Evolutionary conservation across 1,140 invertebrate species (phyloP).

Genomic region (Bilobella aurantiaca): DNA sequence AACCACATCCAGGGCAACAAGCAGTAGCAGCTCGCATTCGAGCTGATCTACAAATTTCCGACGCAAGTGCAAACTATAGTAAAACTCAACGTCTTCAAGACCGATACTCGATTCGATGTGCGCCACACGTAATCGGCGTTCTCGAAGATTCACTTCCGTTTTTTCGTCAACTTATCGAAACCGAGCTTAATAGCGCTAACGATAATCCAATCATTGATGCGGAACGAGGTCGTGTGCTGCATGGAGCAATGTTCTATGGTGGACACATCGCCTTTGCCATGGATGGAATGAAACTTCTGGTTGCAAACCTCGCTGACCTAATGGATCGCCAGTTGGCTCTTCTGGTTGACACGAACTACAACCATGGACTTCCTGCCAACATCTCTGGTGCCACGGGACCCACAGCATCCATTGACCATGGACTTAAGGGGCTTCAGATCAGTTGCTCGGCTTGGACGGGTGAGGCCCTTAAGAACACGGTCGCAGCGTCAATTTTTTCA

Average conservation of each 20-base stretch:
- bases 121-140: slow-evolving; percentile 11
- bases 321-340: slow-evolving; percentile 11
- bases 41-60: neutral
- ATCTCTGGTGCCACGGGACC: neutral
- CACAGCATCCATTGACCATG: slow-evolving; percentile 3
- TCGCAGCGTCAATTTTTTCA: slow-evolving; percentile 10
- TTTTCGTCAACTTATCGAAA: neutral
- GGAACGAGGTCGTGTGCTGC: neutral
- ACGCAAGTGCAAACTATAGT: neutral
- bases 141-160: slow-evolving; percentile 9
- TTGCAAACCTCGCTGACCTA: slow-evolving; percentile 8
- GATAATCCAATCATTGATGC: slow-evolving; percentile 14
- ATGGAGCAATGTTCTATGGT: slow-evolving; percentile 7
- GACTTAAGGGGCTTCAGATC: slow-evolving; percentile 8
- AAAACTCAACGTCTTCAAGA: slow-evolving; percentile 4
- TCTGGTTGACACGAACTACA: slow-evolving; percentile 13
- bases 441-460: slow-evolving; percentile 8
- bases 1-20: slow-evolving; percentile 1
- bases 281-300: slow-evolving; percentile 3
- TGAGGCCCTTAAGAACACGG: slow-evolving; percentile 10
- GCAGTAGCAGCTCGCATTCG: neutral
- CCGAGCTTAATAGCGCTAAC: slow-evolving; percentile 10
- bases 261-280: slow-evolving; percentile 12
- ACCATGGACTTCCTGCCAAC: slow-evolving; percentile 12
- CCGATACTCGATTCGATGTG: slow-evolving; percentile 10